Percentiles rank a stretch among this genome's conserved stretches.
Conservation (phyloP, 2,888 invertebrate genomes). For the Tolmerus cingulatus region DNA sequence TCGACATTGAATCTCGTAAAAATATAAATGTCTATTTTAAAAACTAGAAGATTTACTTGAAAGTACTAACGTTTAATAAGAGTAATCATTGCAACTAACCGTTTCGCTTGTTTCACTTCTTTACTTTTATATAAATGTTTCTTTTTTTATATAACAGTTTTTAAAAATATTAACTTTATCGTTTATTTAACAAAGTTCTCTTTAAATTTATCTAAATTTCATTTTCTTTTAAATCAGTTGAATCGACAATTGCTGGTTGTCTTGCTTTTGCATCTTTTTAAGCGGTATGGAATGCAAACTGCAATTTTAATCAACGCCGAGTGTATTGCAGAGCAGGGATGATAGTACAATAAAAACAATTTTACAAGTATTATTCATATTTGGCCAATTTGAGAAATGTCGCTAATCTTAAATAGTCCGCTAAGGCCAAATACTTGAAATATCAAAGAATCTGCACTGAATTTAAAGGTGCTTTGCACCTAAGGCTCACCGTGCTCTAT, state of each 20-base stretch:
- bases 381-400: background rate
- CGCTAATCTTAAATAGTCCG: background rate
- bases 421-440: background rate
- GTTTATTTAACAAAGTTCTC: conserved; percentile 25
- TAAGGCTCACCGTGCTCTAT: background rate
- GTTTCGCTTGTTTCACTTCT: conserved; percentile 20
- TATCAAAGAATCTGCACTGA: background rate
- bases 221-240: conserved; percentile 18
- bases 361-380: background rate
- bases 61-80: conserved; percentile 15
- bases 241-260: conserved; percentile 16
- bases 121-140: conserved; percentile 1
- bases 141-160: conserved; percentile 11
- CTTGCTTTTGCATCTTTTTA: background rate
- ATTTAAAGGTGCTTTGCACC: background rate
- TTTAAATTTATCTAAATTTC: conserved; percentile 13
- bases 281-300: background rate
- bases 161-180: conserved; percentile 26
- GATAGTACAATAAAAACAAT: background rate
- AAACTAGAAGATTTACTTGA: background rate
- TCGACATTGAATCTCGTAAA: conserved; percentile 12
- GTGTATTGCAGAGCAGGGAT: background rate
- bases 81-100: conserved; percentile 35
- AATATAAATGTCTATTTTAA: background rate
- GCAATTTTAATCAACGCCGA: background rate